Conservation (phyloP, 2,888 invertebrate genomes). For the Antheraea yamamai region DNA sequence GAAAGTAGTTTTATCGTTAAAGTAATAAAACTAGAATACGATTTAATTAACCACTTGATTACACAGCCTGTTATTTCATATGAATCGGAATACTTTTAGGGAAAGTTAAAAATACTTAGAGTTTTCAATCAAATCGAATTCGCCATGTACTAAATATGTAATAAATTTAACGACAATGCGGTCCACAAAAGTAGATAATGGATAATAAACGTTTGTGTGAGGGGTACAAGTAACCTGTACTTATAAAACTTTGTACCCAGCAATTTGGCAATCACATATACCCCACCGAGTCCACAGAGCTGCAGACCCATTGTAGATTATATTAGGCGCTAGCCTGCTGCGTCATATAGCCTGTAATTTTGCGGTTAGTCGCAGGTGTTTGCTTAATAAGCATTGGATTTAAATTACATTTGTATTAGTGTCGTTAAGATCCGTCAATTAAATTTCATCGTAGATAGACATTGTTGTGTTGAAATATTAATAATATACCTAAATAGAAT, state of each 20-base stretch:
- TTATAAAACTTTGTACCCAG: constrained; percentile 72
- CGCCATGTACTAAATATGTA: background rate
- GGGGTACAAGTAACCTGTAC: constrained; percentile 52
- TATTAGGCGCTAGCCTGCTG: constrained; percentile 57
- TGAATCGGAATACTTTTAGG: background rate
- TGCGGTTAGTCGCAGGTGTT: constrained; percentile 74
- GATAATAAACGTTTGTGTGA: constrained; percentile 41
- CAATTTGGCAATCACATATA: constrained; percentile 73
- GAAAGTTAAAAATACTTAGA: background rate
- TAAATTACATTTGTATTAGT: constrained; percentile 43
- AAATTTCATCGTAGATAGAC: constrained; percentile 26
- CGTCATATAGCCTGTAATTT: constrained; percentile 67
- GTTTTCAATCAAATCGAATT: background rate
- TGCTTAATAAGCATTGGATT: constrained; percentile 53
- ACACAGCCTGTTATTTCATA: background rate
- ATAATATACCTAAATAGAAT: no score
- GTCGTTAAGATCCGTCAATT: constrained; percentile 44
- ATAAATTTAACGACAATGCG: constrained; percentile 4
- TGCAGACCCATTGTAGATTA: constrained; percentile 56
- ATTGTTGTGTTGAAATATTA: no score
- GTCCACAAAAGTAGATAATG: constrained; percentile 37
- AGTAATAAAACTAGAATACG: background rate
- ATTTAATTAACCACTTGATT: background rate
- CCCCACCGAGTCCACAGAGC: constrained; percentile 41
- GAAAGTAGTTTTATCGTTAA: constrained; percentile 16